phyloP scores from a whole-genome alignment of 2,113 vertebrate species.

The Phylloscopus trochilus region DNA sequence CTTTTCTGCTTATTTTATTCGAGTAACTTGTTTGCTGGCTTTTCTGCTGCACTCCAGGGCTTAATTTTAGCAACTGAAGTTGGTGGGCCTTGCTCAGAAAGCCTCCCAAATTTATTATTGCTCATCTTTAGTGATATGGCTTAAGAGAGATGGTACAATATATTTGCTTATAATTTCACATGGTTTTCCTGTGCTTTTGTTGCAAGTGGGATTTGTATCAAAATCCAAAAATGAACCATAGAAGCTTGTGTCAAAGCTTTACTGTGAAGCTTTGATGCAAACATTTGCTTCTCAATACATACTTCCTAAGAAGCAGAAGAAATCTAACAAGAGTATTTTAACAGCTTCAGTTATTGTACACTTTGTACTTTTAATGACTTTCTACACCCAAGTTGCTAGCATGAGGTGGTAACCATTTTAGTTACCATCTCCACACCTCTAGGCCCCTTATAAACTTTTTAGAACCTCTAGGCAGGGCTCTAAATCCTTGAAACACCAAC shows the following conservation, averaged over 20 bases:
- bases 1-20: background rate
- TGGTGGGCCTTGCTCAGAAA: background rate
- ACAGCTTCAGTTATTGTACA: background rate
- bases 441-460: background rate
- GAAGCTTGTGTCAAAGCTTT: background rate
- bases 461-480: background rate
- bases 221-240: background rate
- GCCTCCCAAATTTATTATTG: background rate
- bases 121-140: background rate
- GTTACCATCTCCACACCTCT: rapidly evolving
- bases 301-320: background rate
- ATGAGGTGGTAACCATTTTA: background rate
- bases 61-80: background rate
- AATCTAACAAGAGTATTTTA: background rate
- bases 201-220: background rate
- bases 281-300: background rate
- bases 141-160: background rate
- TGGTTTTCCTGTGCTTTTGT: background rate
- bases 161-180: background rate
- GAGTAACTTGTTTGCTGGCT: background rate
- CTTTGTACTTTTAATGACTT: background rate
- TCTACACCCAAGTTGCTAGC: background rate
- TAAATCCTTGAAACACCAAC: background rate
- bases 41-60: background rate
- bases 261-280: background rate